Conservation (phyloP, 2,888 invertebrate genomes). For the Zele albiditarsus region DNA sequence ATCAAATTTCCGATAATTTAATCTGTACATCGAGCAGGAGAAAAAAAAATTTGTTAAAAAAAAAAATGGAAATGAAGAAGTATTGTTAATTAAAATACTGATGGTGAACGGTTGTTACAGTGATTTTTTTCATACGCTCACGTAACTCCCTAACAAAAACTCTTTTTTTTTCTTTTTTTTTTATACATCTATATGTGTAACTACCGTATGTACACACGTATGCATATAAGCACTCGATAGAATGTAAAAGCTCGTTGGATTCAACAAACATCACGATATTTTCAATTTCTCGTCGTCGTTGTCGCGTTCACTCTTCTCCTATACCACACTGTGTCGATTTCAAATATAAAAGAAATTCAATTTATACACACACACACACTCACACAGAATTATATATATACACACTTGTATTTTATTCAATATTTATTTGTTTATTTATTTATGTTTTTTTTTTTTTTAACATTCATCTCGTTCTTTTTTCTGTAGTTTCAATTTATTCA, state of each 20-base stretch:
- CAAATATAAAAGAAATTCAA: background rate
- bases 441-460: background rate
- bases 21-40: background rate
- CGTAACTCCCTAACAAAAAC: background rate
- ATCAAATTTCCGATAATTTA: too few species aligned
- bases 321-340: background rate
- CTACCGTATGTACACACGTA: too few species aligned
- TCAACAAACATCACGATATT: constrained; percentile 3
- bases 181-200: background rate
- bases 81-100: too few species aligned
- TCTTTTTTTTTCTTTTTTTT: background rate
- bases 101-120: too few species aligned
- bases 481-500: background rate
- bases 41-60: background rate
- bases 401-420: background rate
- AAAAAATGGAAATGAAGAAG: background rate
- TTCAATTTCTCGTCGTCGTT: background rate
- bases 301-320: background rate
- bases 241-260: constrained; percentile 3
- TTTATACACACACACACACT: background rate
- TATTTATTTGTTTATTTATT: background rate
- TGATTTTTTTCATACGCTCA: background rate
- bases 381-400: too few species aligned
- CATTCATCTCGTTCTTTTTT: background rate
- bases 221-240: background rate